Evolutionary conservation across 2,113 vertebrate genomes (phyloP), one percentile per base, ranked within the genome.

Genomic region (Prionailurus viverrinus): DNA sequence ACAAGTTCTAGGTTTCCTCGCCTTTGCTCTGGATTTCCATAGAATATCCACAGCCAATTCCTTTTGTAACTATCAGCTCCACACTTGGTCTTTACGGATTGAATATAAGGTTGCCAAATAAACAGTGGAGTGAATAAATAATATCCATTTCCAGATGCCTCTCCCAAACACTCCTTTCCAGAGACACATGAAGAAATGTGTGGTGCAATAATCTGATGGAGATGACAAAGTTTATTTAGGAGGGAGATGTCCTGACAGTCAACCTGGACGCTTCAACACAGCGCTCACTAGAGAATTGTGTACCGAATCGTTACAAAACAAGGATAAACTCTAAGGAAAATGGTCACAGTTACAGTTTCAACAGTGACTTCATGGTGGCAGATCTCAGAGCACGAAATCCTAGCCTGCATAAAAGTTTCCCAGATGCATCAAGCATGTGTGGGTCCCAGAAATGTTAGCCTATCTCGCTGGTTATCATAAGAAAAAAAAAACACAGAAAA

Each of bases 181-280:
- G 66, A 63, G 51, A 9, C 53, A 39, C 53, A 7, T 11, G 33
- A 7, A 82, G 5, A 31, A n/a, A 11, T 14, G 1, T 3, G 39
- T 9, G 1, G 0, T 36, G 19, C 16, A 3, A 11, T 0, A 1
- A 18, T 16, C 45, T 9, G 55, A 51, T 21, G 21, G 4, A 61
- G 58, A 7, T 18, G 7, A 23, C 5, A 12, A 5, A 3, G 4
- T 29, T 92, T 41, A 2, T 2, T 33, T 53, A 29, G 23, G 5
- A 29, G 0, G n/a, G 25, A 5, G 10, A 2, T 36, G 78, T 31
- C n/a, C 41, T 27, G 15, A 1, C 7, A 0, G 25, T 10, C 19
- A 79, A 4, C 0, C 13, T 68, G 58, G 23, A 1, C 4, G 14
- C 19, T 33, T 16, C 55, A 25, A 25, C 27, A 7, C 21, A 73